Evolutionary conservation across 2,797 vertebrate species (phyloP), one percentile per base, ranked within the genome.

Genomic region (Dallia pectoralis): DNA sequence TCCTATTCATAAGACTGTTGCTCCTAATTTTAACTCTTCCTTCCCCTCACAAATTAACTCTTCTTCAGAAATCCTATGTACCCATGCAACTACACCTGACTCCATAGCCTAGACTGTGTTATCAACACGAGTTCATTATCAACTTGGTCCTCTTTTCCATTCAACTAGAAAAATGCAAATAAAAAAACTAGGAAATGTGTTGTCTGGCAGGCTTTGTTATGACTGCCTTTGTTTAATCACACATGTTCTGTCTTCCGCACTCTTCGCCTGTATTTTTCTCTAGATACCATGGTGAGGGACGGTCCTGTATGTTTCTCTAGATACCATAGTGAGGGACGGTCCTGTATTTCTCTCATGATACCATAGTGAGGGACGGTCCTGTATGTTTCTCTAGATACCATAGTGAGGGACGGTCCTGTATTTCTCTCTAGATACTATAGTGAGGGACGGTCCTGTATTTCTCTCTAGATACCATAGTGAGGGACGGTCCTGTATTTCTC

Each of bases 1-100:
- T 53, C 25, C 56, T 70, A 70, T 70, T 70, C 56, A 70, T 70
- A 49, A 70, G 68, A 36, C 48, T 70, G 15, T n/a, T 22, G 48
- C 68, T 70, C 25, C 67, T 70, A 70, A 70, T 22, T 33, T 14
- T 32, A 53, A 59, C 48, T 0, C 69, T 18, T 16, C n/a, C 30
- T 9, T 6, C 22, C 51, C 19, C 14, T 16, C 19, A 2, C 30
- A 12, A 11, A 44, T 8, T 2, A 22, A 30, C 2, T 4, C 15
- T 15, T 18, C 16, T 25, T 7, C 53, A 40, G 18, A 61, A 30
- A 27, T 30, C 25, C 19, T 19, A 51, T 18, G 4, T 33, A 47
- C 18, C 44, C 29, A 30, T 33, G 27, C 44, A 7, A 47, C 32
- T 29, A 44, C 18, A 16, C 64, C 4, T 32, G 40, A 59, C 18